Base-by-base conservation (phyloP, 1,140 invertebrate species). In the Dendroctonus ponderosae region DNA sequence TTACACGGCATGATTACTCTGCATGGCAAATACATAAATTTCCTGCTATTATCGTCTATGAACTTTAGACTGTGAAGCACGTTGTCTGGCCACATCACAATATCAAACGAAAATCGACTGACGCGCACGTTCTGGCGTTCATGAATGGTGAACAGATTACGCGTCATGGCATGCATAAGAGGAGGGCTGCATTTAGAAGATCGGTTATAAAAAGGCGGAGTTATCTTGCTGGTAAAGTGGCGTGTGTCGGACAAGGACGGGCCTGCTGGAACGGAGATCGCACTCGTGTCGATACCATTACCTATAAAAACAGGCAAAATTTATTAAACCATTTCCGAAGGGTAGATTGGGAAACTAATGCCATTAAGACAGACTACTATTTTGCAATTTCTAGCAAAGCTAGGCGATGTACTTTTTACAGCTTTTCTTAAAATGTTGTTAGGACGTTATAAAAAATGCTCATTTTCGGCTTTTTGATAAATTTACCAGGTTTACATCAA, bases 201-300 rank as follows among this genome's bases (percentile, higher is more conserved):
- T 65, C 70, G 69, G 58, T 72, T 72, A 69, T 70, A 71, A 74
- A 74, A 73, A 72, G 74, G 72, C 72, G 74, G 67, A 71, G 72
- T 70, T 63, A 64, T 44, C 42, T 52, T 15, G 59, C 64, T 62
- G 57, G 52, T 57, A 59, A 44, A 26, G 64, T 49, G 46, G 40
- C 44, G 67, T 59, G 66, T 61, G 62, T 51, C 43, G 40, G 61
- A 70, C 49, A 62, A 62, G 38, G 66, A 70, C 56, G 58, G 12
- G 41, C 15, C 37, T 9, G 26, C 14, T 26, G 62, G 69, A 53
- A 71, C 56, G 15, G 60, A 69, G 67, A 70, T 39, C 46, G 60
- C 7, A 50, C 37, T 8, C 52, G 15, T 53, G 63, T 71, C 62
- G 59, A 64, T 65, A 61, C 64, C 70, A 72, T 73, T 70, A 73